These are phyloP conservation scores for Isichthys henryi DNA, from an alignment of 2,113 vertebrate species.

Conservation along the genomic window DNA sequence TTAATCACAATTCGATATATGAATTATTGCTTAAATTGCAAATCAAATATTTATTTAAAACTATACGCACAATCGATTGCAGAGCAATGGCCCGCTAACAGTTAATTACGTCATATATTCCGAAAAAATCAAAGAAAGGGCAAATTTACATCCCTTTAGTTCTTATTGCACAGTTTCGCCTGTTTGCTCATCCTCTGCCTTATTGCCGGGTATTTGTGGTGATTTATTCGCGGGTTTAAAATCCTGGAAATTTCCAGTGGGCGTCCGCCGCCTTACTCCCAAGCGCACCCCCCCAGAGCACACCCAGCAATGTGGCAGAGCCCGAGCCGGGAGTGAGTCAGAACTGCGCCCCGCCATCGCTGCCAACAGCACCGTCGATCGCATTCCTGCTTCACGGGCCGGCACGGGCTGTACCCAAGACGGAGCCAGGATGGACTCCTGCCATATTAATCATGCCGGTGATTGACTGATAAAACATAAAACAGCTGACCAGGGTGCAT, in stretches of 20 bases:
- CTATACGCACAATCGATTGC: neutral
- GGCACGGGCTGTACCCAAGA: neutral
- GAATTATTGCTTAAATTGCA: neutral
- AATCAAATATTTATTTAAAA: neutral
- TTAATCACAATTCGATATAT: neutral
- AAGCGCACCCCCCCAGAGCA: neutral
- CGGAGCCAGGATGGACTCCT: neutral
- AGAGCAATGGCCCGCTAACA: neutral
- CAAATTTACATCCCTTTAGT: neutral
- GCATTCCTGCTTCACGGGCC: neutral
- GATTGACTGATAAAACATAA: neutral
- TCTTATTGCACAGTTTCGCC: neutral
- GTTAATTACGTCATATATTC: neutral
- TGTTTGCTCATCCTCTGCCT: neutral
- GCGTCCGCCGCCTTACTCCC: neutral
- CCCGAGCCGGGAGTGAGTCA: neutral
- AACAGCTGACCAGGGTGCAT: neutral
- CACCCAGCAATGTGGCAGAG: neutral
- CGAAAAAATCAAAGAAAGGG: neutral
- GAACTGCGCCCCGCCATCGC: neutral
- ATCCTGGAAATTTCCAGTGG: constrained; percentile 6
- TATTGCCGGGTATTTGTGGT: constrained; percentile 13
- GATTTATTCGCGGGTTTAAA: neutral
- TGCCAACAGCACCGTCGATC: neutral
- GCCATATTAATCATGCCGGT: neutral